phyloP scores from a whole-genome alignment of 2,797 vertebrate genomes.

The Monodelphis domestica region DNA sequence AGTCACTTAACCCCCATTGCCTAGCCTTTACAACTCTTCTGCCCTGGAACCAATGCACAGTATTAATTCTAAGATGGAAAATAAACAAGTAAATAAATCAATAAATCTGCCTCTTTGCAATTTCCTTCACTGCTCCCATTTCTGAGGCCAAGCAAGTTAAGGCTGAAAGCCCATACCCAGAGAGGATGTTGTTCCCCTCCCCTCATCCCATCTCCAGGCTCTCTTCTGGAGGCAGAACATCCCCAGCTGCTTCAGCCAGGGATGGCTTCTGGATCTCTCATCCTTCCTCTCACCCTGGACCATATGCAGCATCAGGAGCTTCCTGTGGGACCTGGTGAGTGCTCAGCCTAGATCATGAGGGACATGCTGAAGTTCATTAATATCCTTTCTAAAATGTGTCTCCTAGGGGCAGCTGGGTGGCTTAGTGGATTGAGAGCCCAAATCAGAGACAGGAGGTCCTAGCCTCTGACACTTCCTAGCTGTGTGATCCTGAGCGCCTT shows the following conservation, averaged over 20 bases:
- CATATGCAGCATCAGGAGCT: not conserved
- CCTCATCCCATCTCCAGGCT: not conserved
- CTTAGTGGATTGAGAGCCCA: no score
- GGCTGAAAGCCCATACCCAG: not conserved
- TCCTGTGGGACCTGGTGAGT: not conserved
- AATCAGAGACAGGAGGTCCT: no score
- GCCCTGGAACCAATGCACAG: no score
- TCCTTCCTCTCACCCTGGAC: not conserved
- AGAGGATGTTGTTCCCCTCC: not conserved
- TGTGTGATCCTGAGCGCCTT: no score
- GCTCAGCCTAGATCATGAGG: not conserved
- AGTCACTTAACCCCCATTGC: no score
- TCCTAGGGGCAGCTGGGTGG: no score
- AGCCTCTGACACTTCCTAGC: no score
- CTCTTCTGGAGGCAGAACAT: not conserved
- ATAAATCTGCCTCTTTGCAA: not conserved
- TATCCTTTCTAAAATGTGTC: not conserved
- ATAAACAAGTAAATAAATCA: no score
- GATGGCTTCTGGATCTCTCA: not conserved
- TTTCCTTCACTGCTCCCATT: not conserved
- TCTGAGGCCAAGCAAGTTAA: not conserved
- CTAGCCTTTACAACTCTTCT: no score
- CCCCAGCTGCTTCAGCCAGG: not conserved
- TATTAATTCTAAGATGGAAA: no score
- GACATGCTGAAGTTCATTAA: not conserved